These are phyloP conservation scores for Tipula helvola DNA, from an alignment of 2,888 invertebrate genomes.

Conservation along the genomic window DNA sequence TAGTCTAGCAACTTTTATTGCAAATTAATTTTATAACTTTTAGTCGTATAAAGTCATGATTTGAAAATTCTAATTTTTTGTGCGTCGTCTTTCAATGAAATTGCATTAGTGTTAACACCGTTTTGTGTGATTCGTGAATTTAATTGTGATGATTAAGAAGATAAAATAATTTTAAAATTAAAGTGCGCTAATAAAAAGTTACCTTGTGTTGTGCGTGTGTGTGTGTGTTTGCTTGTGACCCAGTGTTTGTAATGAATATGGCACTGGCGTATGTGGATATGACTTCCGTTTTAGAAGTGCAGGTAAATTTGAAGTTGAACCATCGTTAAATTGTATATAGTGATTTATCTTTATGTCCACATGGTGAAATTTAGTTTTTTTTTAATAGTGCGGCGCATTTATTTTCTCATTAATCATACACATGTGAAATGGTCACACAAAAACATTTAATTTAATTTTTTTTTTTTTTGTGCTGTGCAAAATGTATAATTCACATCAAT, in stretches of 20 bases:
- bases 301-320: constrained; percentile 39
- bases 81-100: not conserved
- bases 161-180: not conserved
- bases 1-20: not conserved
- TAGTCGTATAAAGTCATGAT: not conserved
- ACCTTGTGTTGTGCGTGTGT: not conserved
- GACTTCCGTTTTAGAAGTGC: constrained; percentile 63
- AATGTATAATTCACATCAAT: not conserved
- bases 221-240: constrained; percentile 15
- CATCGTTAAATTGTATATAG: not conserved
- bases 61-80: not conserved
- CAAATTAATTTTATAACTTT: not conserved
- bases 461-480: not conserved
- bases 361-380: not conserved
- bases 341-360: not conserved
- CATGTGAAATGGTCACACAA: not conserved
- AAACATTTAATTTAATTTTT: not conserved
- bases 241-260: constrained; percentile 32
- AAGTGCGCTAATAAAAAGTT: not conserved
- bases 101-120: not conserved
- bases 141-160: not conserved
- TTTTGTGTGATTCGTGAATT: not conserved
- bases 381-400: not conserved
- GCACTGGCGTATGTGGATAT: constrained; percentile 64
- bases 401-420: not conserved